These are phyloP conservation scores for Pontoporia blainvillei DNA, from an alignment of 2,113 vertebrate genomes.

Conservation along the genomic window DNA sequence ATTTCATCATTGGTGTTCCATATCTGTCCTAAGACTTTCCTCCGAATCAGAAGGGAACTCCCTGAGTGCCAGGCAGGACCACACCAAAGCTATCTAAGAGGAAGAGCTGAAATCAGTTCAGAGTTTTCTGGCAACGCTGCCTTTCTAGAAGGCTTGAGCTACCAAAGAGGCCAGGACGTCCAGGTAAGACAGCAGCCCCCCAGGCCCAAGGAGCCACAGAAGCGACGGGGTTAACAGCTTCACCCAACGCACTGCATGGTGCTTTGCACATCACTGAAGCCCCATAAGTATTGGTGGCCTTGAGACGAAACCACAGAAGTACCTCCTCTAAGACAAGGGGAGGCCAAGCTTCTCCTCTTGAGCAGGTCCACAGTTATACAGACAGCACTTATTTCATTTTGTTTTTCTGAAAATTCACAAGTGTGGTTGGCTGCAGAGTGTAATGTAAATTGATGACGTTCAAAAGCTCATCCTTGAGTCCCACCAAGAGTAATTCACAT, in stretches of 20 bases:
- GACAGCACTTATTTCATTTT: neutral
- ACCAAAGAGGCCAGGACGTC: neutral
- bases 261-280: accelerated
- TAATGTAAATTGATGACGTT: neutral
- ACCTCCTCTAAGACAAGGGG: neutral
- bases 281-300: neutral
- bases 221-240: neutral
- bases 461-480: neutral
- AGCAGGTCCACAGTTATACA: neutral
- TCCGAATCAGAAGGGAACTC: neutral
- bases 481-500: conserved; percentile 35
- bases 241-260: accelerated
- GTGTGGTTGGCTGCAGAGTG: neutral
- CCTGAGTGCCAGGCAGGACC: neutral
- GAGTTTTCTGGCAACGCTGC: neutral
- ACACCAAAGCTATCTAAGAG: neutral
- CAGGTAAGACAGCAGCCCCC: no score
- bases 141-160: neutral
- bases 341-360: neutral
- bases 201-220: neutral
- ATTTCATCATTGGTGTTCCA: neutral
- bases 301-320: no score
- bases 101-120: neutral
- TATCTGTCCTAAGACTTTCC: neutral
- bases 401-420: neutral